Evolutionary conservation across 2,888 invertebrate genomes (phyloP).

Genomic region (Timema podura): DNA sequence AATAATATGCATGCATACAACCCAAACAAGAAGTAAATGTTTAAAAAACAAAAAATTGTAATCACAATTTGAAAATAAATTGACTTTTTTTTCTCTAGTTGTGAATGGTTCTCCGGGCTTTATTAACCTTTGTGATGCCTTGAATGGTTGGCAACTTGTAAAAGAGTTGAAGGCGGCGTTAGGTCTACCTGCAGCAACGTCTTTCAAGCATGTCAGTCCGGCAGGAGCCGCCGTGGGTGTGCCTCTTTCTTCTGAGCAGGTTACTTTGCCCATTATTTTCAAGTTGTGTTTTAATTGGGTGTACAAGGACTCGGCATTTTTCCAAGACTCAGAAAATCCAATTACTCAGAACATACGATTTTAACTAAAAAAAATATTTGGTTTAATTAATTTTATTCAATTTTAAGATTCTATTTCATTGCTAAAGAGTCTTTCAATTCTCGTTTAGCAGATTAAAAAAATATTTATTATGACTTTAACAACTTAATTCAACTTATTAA

Average conservation of each 20-base stretch:
- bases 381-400: background rate
- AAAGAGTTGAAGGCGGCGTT: slow-evolving; percentile 77
- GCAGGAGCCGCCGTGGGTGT: slow-evolving; percentile 93
- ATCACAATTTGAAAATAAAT: no score
- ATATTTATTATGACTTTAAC: background rate
- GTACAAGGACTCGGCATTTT: no score
- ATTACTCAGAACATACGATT: no score
- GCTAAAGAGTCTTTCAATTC: background rate
- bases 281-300: background rate
- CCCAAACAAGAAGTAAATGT: no score
- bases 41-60: no score
- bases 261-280: slow-evolving; percentile 1
- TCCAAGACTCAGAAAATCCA: no score
- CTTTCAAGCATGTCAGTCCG: slow-evolving; percentile 98
- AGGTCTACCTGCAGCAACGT: slow-evolving; percentile 85
- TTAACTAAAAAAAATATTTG: background rate
- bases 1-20: no score
- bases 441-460: background rate
- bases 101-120: slow-evolving; percentile 95
- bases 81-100: slow-evolving; percentile 46
- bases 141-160: slow-evolving; percentile 97
- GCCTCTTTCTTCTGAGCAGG: slow-evolving; percentile 54
- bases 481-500: background rate
- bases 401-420: background rate
- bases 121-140: slow-evolving; percentile 94